These are phyloP conservation scores for Tetheella fluctuosa DNA, from an alignment of 2,888 invertebrate species.

Conservation along the genomic window DNA sequence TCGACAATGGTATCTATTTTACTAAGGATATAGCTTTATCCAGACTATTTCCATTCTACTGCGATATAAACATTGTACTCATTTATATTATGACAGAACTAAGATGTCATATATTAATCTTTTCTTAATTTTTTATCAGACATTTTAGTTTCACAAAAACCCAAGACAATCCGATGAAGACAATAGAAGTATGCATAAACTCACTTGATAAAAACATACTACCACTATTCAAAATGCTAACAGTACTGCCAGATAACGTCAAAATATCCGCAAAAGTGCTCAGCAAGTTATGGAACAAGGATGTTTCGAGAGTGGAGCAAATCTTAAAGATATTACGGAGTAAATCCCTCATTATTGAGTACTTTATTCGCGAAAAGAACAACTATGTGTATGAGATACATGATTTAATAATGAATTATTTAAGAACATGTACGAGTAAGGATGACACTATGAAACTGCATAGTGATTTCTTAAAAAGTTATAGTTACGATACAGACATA, in stretches of 20 bases:
- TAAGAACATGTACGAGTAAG: slow-evolving; percentile 74
- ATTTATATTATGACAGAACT: too few relatives aligned
- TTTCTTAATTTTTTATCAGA: slow-evolving; percentile 10
- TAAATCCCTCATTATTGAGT: slow-evolving; percentile 87
- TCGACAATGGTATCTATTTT: too few relatives aligned
- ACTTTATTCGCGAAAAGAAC: slow-evolving; percentile 84
- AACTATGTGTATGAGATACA: slow-evolving; percentile 89
- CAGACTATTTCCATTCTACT: too few relatives aligned
- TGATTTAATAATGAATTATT: slow-evolving; percentile 86
- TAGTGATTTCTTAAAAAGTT: slow-evolving; percentile 83
- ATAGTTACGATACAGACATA: slow-evolving; percentile 78
- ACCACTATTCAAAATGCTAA: slow-evolving; percentile 85
- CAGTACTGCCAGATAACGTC: slow-evolving; percentile 87
- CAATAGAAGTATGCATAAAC: slow-evolving; percentile 85
- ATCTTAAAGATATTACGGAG: slow-evolving; percentile 86
- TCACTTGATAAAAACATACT: slow-evolving; percentile 77
- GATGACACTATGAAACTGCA: slow-evolving; percentile 81
- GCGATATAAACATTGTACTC: neutral
- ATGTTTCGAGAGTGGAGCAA: slow-evolving; percentile 79
- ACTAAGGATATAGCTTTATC: too few relatives aligned
- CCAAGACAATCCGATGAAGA: slow-evolving; percentile 73
- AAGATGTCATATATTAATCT: neutral
- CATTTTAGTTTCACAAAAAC: slow-evolving; percentile 33
- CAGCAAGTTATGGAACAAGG: slow-evolving; percentile 69
- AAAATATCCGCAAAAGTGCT: slow-evolving; percentile 85